phyloP scores from a whole-genome alignment of 23 tunicate species.

The Trididemnum clinides region DNA sequence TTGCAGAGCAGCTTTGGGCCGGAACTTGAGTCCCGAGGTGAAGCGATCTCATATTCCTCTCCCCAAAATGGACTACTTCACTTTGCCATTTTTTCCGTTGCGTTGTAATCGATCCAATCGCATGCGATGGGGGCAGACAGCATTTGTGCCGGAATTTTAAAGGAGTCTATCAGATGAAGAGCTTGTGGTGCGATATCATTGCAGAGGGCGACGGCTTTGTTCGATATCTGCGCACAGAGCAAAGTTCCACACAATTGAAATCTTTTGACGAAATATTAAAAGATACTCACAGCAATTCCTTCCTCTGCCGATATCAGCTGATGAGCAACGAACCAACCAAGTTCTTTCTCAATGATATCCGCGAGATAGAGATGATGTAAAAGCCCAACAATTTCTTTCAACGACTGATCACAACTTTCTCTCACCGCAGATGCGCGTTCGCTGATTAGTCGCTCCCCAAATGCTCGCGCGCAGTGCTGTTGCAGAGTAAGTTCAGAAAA shows the following conservation, averaged over 20 bases:
- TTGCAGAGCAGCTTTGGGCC: no score
- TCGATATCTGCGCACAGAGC: no score
- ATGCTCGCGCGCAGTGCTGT: constrained; percentile 63
- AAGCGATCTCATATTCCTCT: no score
- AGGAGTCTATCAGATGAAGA: constrained; percentile 68
- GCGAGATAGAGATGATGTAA: constrained; percentile 69
- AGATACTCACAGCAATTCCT: constrained; percentile 42
- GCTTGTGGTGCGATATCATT: constrained; percentile 57
- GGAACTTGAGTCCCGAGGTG: no score
- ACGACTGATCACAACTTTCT: constrained; percentile 10
- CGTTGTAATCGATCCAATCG: constrained; percentile 91
- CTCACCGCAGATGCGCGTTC: constrained; percentile 45
- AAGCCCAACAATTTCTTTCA: constrained; percentile 25
- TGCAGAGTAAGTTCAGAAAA: background rate
- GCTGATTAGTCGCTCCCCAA: constrained; percentile 89
- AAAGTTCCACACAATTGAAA: no score
- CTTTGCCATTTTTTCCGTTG: constrained; percentile 82
- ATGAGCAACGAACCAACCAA: constrained; percentile 80
- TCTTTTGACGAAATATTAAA: no score
- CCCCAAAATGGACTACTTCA: no score
- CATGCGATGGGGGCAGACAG: constrained; percentile 86
- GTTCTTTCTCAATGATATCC: constrained; percentile 59
- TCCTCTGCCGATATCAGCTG: constrained; percentile 49
- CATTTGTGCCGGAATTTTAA: constrained; percentile 75
- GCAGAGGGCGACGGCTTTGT: no score